phyloP scores from a whole-genome alignment of 2,113 vertebrate genomes.

The Hypocryptadius cinnamomeus region DNA sequence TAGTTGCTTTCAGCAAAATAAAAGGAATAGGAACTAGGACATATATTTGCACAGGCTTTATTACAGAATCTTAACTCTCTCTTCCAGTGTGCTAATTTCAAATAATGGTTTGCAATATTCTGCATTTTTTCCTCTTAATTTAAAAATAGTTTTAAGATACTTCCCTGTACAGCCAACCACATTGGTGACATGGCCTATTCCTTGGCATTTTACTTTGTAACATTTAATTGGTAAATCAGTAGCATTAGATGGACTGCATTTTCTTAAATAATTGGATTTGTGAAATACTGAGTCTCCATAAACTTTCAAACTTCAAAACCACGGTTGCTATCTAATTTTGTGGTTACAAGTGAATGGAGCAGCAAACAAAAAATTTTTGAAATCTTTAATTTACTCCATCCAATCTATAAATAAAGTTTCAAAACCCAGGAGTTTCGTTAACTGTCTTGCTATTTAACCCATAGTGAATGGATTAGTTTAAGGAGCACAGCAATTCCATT shows the following conservation, averaged over 20 bases:
- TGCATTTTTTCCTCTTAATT: background rate
- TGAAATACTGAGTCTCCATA: background rate
- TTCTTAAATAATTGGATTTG: background rate
- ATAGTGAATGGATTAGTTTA: background rate
- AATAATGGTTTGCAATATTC: background rate
- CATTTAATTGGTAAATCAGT: background rate
- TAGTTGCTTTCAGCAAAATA: background rate
- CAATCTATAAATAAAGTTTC: conserved; percentile 1
- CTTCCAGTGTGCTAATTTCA: background rate
- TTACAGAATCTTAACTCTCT: background rate
- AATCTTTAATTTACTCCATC: conserved; percentile 4
- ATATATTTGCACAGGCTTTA: background rate
- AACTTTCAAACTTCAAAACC: background rate
- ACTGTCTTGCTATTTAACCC: background rate
- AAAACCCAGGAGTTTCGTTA: background rate
- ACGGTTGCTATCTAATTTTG: background rate
- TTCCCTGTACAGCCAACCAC: background rate
- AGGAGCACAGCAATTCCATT: background rate
- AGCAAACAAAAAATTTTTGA: background rate
- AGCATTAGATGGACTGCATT: background rate
- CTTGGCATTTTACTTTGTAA: background rate
- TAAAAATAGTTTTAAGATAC: background rate
- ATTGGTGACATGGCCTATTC: background rate
- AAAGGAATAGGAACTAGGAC: background rate
- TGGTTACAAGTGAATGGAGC: background rate